Conservation (phyloP, 2,888 invertebrate species). For the Sinohyriopsis cumingii region DNA sequence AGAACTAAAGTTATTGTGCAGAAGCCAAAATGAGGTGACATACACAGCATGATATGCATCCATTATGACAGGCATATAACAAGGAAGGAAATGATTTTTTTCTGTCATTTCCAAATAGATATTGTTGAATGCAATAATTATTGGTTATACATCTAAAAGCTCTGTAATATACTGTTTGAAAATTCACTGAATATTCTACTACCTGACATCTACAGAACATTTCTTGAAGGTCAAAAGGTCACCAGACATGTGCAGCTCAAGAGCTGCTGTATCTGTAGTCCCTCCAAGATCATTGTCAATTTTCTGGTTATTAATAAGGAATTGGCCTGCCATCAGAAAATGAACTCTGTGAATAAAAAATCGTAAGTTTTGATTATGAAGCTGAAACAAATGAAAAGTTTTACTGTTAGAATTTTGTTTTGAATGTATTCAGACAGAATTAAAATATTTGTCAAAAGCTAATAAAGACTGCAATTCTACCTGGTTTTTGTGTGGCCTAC, state of each 20-base stretch:
- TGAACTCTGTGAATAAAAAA: slow-evolving; percentile 44
- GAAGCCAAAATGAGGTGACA: too few species aligned
- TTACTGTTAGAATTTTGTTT: neutral
- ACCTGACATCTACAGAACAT: slow-evolving; percentile 52
- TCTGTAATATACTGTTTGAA: neutral
- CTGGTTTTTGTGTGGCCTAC: neutral
- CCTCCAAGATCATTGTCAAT: slow-evolving; percentile 45
- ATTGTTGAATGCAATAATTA: neutral
- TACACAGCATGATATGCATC: too few species aligned
- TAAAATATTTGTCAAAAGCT: neutral
- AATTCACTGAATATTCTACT: neutral
- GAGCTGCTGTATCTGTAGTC: slow-evolving; percentile 35
- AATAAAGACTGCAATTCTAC: neutral
- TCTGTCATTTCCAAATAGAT: too few species aligned
- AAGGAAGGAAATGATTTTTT: too few species aligned
- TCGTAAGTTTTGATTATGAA: slow-evolving; percentile 1
- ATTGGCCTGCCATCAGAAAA: slow-evolving; percentile 59
- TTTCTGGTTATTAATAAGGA: slow-evolving; percentile 48
- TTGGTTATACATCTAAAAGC: neutral
- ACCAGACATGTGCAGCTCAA: slow-evolving; percentile 42
- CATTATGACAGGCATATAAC: too few species aligned
- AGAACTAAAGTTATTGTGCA: too few species aligned
- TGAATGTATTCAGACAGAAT: neutral
- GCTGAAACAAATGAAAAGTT: neutral
- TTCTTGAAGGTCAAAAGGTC: slow-evolving; percentile 52